Conservation (phyloP, 2,113 vertebrate species). For the Paedocypris sp. region DNA sequence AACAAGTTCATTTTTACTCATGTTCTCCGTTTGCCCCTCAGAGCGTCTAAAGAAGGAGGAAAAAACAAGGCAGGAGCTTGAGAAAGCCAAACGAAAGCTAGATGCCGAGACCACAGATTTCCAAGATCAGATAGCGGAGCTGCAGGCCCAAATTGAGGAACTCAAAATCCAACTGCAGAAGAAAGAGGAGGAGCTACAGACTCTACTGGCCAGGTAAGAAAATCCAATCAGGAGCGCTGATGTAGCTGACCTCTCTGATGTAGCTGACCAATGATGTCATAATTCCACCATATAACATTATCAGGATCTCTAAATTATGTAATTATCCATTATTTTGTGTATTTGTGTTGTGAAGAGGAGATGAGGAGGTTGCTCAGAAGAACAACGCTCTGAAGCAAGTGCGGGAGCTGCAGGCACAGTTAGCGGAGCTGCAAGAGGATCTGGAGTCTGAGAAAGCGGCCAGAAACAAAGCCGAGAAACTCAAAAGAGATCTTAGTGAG, state of each 20-base stretch:
- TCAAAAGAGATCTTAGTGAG: slow-evolving; percentile 90
- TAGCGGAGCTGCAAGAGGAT: slow-evolving; percentile 89
- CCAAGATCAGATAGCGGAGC: slow-evolving; percentile 92
- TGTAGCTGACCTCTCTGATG: background rate
- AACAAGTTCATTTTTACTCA: no score
- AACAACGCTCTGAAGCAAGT: slow-evolving; percentile 86
- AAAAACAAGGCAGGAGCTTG: slow-evolving; percentile 90
- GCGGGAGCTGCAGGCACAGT: slow-evolving; percentile 88
- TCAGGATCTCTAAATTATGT: no score
- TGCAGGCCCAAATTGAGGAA: slow-evolving; percentile 91
- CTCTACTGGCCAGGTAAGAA: slow-evolving; percentile 75
- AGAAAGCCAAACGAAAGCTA: slow-evolving; percentile 93
- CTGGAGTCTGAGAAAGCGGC: slow-evolving; percentile 86
- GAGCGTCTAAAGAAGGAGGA: slow-evolving; percentile 97
- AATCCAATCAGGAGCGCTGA: background rate
- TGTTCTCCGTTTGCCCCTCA: slow-evolving; percentile 44
- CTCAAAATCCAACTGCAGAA: slow-evolving; percentile 87
- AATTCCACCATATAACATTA: no score
- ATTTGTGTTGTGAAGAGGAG: slow-evolving; percentile 60
- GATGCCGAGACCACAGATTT: slow-evolving; percentile 91
- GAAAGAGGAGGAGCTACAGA: slow-evolving; percentile 92
- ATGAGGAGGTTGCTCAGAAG: slow-evolving; percentile 83
- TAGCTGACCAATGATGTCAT: no score
- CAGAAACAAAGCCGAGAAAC: slow-evolving; percentile 91
- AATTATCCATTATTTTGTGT: background rate